Evolutionary conservation across 2,888 invertebrate genomes (phyloP).

Genomic region (Cryptus viduatorius): DNA sequence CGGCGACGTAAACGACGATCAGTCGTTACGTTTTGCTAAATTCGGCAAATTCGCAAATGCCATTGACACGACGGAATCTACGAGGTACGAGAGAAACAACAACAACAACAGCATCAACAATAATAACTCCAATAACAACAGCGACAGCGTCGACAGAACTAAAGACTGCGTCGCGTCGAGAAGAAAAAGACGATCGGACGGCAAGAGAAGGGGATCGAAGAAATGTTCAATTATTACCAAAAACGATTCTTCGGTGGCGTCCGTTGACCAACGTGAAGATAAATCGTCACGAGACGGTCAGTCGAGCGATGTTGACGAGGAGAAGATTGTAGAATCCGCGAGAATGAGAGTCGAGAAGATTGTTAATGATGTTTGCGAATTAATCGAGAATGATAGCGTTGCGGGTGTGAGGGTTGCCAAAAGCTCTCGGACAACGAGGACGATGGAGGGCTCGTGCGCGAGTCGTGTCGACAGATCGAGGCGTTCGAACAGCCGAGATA

Average conservation of each 20-base stretch:
- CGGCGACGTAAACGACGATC: constrained; percentile 74
- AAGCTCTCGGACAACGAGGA: constrained; percentile 80
- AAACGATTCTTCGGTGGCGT: constrained; percentile 32
- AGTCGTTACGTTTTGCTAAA: constrained; percentile 77
- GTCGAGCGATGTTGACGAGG: background rate
- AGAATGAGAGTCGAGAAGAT: constrained; percentile 53
- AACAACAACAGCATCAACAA: constrained; percentile 67
- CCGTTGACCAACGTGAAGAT: constrained; percentile 48
- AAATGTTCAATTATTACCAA: constrained; percentile 19
- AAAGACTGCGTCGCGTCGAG: constrained; percentile 50
- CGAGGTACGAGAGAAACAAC: constrained; percentile 2
- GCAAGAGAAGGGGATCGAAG: constrained; percentile 65
- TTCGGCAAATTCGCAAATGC: constrained; percentile 81
- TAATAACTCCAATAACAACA: constrained; percentile 41
- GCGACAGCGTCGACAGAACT: constrained; percentile 31
- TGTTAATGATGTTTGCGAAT: constrained; percentile 77
- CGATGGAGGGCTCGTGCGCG: constrained; percentile 7
- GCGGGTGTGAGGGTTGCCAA: constrained; percentile 84
- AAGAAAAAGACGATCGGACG: constrained; percentile 71
- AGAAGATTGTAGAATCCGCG: background rate
- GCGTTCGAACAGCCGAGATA: constrained; percentile 22
- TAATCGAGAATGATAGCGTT: constrained; percentile 82
- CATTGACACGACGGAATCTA: constrained; percentile 15
- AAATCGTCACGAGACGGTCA: constrained; percentile 4
- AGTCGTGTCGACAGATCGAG: constrained; percentile 27